A percentile compares a stretch with the other conserved stretches of the same genome.
Evolutionary conservation across 2,888 invertebrate genomes (phyloP).

Genomic region (Ptychoptera contaminata): DNA sequence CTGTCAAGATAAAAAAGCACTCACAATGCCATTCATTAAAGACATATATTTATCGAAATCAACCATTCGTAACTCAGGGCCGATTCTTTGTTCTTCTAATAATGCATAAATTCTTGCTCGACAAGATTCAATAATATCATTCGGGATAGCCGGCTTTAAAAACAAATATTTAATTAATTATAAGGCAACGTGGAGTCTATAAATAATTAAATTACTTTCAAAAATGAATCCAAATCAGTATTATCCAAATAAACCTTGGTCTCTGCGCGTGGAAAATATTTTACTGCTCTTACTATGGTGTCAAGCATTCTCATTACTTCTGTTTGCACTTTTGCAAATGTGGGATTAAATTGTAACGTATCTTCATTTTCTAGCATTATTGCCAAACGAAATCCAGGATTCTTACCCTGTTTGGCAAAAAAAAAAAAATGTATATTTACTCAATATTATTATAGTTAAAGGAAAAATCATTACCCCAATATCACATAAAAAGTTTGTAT

Average conservation of each 20-base stretch:
- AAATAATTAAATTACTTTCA: background rate
- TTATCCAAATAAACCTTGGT: slow-evolving; percentile 39
- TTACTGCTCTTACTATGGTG: slow-evolving; percentile 55
- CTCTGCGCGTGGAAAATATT: slow-evolving; percentile 62
- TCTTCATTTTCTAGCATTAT: slow-evolving; percentile 31
- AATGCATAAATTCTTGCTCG: slow-evolving; percentile 43
- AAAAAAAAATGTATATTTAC: background rate
- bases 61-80: slow-evolving; percentile 53
- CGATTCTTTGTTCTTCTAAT: slow-evolving; percentile 54
- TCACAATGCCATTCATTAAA: slow-evolving; percentile 48
- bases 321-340: slow-evolving; percentile 56
- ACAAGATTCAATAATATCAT: slow-evolving; percentile 47
- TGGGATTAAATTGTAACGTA: slow-evolving; percentile 52
- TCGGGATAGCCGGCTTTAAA: slow-evolving; percentile 57
- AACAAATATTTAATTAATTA: slow-evolving; percentile 3
- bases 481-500: slow-evolving; percentile 59
- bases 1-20: too few species aligned
- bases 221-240: slow-evolving; percentile 13
- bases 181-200: background rate
- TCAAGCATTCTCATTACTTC: slow-evolving; percentile 55
- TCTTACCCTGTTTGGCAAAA: slow-evolving; percentile 36
- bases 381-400: slow-evolving; percentile 44
- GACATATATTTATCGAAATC: slow-evolving; percentile 70
- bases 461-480: slow-evolving; percentile 42
- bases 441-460: background rate